Percentiles rank a stretch among this genome's conserved stretches.
phyloP scores from a whole-genome alignment of 2,797 vertebrate species.

The Glyptemys insculpta region DNA sequence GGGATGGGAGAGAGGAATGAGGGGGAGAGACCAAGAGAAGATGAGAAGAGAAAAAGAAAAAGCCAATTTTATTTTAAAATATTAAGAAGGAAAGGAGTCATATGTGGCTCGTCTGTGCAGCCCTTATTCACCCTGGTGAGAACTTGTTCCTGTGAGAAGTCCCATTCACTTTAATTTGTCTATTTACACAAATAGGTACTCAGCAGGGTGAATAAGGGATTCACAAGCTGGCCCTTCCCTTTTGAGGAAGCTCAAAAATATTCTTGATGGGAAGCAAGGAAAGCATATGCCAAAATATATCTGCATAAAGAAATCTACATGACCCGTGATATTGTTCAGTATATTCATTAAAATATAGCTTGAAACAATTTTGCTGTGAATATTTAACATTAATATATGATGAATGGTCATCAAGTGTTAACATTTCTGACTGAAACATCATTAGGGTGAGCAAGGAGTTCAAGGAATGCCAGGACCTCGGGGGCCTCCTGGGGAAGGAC shows the following conservation, averaged over 20 bases:
- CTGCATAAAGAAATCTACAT: background rate
- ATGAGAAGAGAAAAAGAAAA: background rate
- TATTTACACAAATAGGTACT: background rate
- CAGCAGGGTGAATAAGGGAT: background rate
- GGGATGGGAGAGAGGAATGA: slow-evolving; percentile 2
- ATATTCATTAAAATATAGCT: slow-evolving; percentile 4
- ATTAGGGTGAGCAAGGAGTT: slow-evolving; percentile 90
- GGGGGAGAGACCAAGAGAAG: background rate
- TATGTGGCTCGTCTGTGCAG: background rate
- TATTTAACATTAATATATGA: background rate
- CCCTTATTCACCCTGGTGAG: background rate
- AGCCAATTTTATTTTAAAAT: fast-evolving
- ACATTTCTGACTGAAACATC: slow-evolving; percentile 41
- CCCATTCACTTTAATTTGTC: background rate
- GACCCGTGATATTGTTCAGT: background rate
- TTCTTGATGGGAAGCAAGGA: background rate
- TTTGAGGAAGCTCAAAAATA: background rate
- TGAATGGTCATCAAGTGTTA: slow-evolving; percentile 31
- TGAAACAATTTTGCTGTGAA: background rate
- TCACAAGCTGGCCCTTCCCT: background rate
- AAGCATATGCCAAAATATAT: background rate
- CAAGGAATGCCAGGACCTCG: slow-evolving; percentile 91
- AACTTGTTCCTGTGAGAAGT: background rate
- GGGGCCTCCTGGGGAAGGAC: slow-evolving; percentile 90
- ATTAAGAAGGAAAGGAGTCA: background rate